These are phyloP conservation scores for Gambelia wislizenii DNA, from an alignment of 2,797 vertebrate genomes.

Conservation along the genomic window DNA sequence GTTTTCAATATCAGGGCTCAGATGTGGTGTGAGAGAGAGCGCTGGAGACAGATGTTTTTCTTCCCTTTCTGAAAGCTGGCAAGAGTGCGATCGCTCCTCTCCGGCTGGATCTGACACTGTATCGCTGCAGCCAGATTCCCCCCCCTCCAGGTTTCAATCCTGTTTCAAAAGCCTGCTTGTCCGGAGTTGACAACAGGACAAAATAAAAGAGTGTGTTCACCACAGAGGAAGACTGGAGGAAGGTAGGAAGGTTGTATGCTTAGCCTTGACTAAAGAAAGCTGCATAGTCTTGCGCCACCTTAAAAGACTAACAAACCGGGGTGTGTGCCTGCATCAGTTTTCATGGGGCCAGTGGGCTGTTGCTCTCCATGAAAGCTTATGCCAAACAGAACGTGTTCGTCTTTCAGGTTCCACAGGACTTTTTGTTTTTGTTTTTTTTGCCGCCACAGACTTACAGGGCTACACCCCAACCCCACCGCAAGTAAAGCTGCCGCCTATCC, in stretches of 20 bases:
- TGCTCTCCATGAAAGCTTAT: too few relatives aligned
- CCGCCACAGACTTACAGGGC: too few relatives aligned
- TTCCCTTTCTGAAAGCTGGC: not conserved
- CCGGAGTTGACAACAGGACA: not conserved
- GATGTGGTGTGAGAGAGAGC: not conserved
- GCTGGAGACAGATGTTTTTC: slow-evolving; percentile 6
- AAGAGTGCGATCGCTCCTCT: not conserved
- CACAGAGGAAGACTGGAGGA: not conserved
- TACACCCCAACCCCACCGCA: not conserved
- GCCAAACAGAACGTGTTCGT: too few relatives aligned
- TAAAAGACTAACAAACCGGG: too few relatives aligned
- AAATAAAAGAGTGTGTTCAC: not conserved
- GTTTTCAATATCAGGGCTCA: slow-evolving; percentile 28
- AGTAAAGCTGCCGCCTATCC: not conserved
- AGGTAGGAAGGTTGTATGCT: too few relatives aligned
- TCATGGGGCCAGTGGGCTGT: too few relatives aligned
- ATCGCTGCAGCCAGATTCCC: slow-evolving; percentile 14
- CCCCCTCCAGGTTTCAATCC: slow-evolving; percentile 12
- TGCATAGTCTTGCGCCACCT: too few relatives aligned
- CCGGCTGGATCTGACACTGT: not conserved
- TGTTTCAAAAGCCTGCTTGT: slow-evolving; percentile 14
- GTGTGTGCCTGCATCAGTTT: too few relatives aligned
- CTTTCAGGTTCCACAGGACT: too few relatives aligned
- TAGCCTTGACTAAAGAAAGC: too few relatives aligned
- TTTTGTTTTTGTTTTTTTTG: too few relatives aligned